Base-by-base conservation (phyloP, 2,797 vertebrate species). In the Gallinago nigripennis region DNA sequence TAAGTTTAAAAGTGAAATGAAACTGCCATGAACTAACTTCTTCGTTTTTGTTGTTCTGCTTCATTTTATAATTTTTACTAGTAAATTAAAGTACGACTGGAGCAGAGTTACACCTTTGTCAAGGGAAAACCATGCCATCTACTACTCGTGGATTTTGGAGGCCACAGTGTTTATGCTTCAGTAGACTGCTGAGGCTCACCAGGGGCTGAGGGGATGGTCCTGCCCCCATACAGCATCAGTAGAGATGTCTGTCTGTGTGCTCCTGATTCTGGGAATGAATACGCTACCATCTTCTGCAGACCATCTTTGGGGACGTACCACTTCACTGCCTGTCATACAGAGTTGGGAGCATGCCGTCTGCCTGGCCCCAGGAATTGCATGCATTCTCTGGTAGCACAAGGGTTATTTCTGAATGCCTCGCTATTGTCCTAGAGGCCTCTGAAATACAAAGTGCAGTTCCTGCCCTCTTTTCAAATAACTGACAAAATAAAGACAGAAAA, bases 211-310 rank as follows among this genome's bases (percentile, higher is more conserved):
- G 12, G 28, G 16, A 31, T 51, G 54, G 18, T 33, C 51, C 54
- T 85, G 71, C 19, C 58, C 61, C 69, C 7, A 0, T 11, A 8
- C 18, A 60, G 30, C 61, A 11, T 16, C 57, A 35, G 35, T 16
- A 54, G 48, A 48, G 12, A 13, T 0, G 0, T 30, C 31, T 63
- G 13, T 13, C 24, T 51, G 24, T 0, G 0, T 48, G 21, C 11
- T 50, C 4, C 37, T 77, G 9, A 12, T 16, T 14, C 53, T 68
- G 14, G 9, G 41, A 82, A 63, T 0, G 1, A 31, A 23, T 41
- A 63, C 23, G 4, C 9, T 8, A 25, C 25, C 43, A 8, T 69
- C 39, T 72, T 75, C 63, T 66, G 53, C 8, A 28, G 30, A 39
- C 27, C 3, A 1, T 19, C 65, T 84, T 68, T 68, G 37, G 19